A percentile compares a stretch with the other conserved stretches of the same genome.
Evolutionary conservation across 2,888 invertebrate species (phyloP).

Genomic region (Horisme vitalbata): DNA sequence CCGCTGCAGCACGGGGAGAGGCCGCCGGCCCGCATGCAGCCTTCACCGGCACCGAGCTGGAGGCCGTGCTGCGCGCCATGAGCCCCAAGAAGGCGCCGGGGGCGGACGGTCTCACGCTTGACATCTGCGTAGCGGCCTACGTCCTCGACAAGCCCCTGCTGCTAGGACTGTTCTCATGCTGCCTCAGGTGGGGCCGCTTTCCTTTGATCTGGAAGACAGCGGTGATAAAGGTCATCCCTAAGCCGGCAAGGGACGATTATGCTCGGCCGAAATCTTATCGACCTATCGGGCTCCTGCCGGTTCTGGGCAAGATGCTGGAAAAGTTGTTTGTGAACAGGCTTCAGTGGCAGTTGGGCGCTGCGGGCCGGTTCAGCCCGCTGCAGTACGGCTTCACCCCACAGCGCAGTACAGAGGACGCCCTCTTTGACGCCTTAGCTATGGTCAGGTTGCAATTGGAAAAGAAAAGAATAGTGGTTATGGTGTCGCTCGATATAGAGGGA

Average conservation of each 20-base stretch:
- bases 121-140: conserved; percentile 17
- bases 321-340: conserved; percentile 19
- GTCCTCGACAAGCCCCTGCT: neutral
- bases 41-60: neutral
- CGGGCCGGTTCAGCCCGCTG: neutral
- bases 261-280: neutral
- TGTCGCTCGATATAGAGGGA: conserved; percentile 19
- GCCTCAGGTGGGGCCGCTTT: conserved; percentile 10
- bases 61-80: neutral
- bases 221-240: conserved; percentile 1
- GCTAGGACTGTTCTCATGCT: conserved; percentile 5
- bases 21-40: neutral
- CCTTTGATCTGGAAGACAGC: conserved; percentile 24
- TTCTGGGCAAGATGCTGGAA: conserved; percentile 12
- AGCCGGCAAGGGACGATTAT: conserved; percentile 11
- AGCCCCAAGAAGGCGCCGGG: conserved; percentile 30
- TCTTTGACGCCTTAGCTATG: conserved; percentile 13
- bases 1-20: too few relatives aligned
- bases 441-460: neutral
- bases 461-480: conserved; percentile 1
- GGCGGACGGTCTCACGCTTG: conserved; percentile 20
- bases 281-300: conserved; percentile 9
- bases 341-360: conserved; percentile 8
- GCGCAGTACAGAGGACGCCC: conserved; percentile 24
- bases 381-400: conserved; percentile 30